Evolutionary conservation across 2,888 invertebrate species (phyloP).

Genomic region (Zygothrica quintamaculata): DNA sequence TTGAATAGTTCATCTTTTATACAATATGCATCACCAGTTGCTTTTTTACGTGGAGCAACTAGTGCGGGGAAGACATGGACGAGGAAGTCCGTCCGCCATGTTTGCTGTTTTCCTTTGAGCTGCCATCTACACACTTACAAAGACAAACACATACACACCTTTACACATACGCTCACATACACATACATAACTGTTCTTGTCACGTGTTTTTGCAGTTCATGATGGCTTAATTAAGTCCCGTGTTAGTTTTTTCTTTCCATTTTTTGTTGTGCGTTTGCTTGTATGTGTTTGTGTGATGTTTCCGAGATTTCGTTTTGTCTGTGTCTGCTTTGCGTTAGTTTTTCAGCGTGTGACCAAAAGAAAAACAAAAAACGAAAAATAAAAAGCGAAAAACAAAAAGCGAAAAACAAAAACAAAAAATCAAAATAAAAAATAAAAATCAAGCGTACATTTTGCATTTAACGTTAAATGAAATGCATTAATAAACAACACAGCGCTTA

Average conservation of each 20-base stretch:
- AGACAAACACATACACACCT: conserved; percentile 20
- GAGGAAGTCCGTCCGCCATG: conserved; percentile 38
- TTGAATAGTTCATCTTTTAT: conserved; percentile 24
- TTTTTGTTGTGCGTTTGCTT: conserved; percentile 13
- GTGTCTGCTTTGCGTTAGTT: conserved; percentile 30
- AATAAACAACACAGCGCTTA: conserved; percentile 66
- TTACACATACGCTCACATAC: conserved; percentile 8
- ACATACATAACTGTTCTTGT: conserved; percentile 36
- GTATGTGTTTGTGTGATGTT: conserved; percentile 8
- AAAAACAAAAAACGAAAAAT: background rate
- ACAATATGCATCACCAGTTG: conserved; percentile 62
- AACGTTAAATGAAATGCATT: conserved; percentile 67
- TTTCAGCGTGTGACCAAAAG: background rate
- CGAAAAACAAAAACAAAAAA: background rate
- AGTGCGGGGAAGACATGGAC: background rate
- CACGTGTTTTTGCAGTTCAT: conserved; percentile 65
- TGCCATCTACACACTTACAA: too few relatives aligned
- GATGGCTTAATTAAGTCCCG: conserved; percentile 66
- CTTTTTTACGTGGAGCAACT: conserved; percentile 40
- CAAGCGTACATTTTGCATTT: conserved; percentile 40
- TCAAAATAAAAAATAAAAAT: conserved; percentile 1
- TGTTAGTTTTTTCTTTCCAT: conserved; percentile 35
- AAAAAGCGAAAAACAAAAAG: too few relatives aligned
- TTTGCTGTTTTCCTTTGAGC: conserved; percentile 58
- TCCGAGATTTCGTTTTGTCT: conserved; percentile 20